Base-by-base conservation (phyloP, 1,140 invertebrate species). In the Tetragonula clypearis region DNA sequence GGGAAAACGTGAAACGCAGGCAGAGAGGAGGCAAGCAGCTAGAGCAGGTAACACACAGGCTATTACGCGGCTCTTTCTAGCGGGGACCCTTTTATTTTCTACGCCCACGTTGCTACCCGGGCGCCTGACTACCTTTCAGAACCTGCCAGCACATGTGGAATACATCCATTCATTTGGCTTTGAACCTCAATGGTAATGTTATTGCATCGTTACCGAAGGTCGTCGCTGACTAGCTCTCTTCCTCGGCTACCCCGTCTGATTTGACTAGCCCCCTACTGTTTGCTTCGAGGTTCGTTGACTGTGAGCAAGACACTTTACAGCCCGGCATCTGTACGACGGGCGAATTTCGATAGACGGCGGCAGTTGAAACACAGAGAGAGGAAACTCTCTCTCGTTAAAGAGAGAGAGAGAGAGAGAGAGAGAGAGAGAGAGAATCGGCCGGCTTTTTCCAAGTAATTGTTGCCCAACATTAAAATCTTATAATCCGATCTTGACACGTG, bases 141-240 rank as follows among this genome's bases (percentile, higher is more conserved):
- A 80, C 81, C 81, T 83, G 69, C 74, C 73, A 35, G 55, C 88
- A 85, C 86, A 86, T 87, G 81, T 79, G 85, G 86, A 88, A 92
- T 86, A 91, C 90, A 89, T 92, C 90, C 90, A 92, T 92, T 92
- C 91, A 90, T 91, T 92, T 91, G 84, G 88, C 92, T 92, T 92
- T 92, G 91, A 92, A 86, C 90, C 86, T 91, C 84, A 80, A 92
- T 92, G 91, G 90, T 92, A 92, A 92, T 92, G 90, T 92, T 92
- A 92, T 92, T 92, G 91, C 91, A 92, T 92, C 90, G 91, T 92
- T 92, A 92, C 90, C 82, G 81, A 89, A 90, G 84, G 86, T 86
- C 86, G 78, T 76, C 73, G 71, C 26, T 66, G 71, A 62, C 72
- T 83, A 81, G 41, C 41, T 65, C 71, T 82, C 73, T 82, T 68